These are phyloP conservation scores for Neuroterus valhalla DNA, from an alignment of 1,140 invertebrate species.

Conservation along the genomic window DNA sequence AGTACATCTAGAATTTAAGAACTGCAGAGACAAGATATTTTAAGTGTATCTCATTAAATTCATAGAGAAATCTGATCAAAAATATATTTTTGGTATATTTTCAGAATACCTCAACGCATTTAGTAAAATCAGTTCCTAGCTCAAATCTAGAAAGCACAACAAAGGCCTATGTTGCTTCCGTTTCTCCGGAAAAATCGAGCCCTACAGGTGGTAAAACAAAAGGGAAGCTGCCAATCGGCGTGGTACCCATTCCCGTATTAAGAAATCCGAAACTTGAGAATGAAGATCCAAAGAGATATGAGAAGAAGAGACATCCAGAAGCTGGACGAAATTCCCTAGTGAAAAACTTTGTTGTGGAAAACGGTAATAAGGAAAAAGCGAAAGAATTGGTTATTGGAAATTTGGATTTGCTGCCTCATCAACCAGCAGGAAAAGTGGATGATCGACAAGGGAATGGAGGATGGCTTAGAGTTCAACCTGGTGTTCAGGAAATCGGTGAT, in stretches of 20 bases:
- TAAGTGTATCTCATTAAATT: slow-evolving; percentile 36
- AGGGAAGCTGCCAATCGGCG: slow-evolving; percentile 68
- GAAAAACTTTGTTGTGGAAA: slow-evolving; percentile 37
- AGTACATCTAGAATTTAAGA: slow-evolving; percentile 32
- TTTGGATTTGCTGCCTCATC: slow-evolving; percentile 42
- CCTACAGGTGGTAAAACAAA: slow-evolving; percentile 45
- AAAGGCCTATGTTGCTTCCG: slow-evolving; percentile 47
- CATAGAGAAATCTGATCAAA: background rate
- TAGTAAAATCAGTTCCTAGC: slow-evolving; percentile 47
- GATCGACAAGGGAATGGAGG: slow-evolving; percentile 58
- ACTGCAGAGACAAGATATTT: slow-evolving; percentile 22
- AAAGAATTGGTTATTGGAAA: slow-evolving; percentile 48
- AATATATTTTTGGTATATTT: slow-evolving; percentile 48
- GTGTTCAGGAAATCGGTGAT: slow-evolving; percentile 71
- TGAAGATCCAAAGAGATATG: slow-evolving; percentile 42
- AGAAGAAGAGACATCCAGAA: slow-evolving; percentile 25
- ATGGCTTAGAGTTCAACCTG: slow-evolving; percentile 60
- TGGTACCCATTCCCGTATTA: slow-evolving; percentile 68
- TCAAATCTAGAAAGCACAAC: slow-evolving; percentile 51
- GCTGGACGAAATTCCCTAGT: slow-evolving; percentile 29
- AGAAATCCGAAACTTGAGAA: slow-evolving; percentile 49
- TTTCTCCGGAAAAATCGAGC: slow-evolving; percentile 45
- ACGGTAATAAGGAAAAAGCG: slow-evolving; percentile 29
- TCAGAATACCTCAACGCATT: slow-evolving; percentile 56
- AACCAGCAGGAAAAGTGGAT: slow-evolving; percentile 37